These are phyloP conservation scores for Phymatocera aterrima DNA, from an alignment of 2,888 invertebrate species.

Conservation along the genomic window DNA sequence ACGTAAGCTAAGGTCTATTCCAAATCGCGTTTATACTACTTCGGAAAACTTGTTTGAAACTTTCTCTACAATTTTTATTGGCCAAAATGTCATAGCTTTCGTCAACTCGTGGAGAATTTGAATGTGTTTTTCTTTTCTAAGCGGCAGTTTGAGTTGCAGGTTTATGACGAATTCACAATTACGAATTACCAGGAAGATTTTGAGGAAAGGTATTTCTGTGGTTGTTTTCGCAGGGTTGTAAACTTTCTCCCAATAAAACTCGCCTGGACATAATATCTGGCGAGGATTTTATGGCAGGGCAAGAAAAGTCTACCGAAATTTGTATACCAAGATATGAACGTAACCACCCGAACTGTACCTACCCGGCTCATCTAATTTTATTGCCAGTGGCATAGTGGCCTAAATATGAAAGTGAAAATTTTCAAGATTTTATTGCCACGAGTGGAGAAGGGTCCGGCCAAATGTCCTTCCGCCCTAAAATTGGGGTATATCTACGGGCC, in stretches of 20 bases:
- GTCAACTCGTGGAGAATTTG: neutral
- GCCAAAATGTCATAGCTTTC: neutral
- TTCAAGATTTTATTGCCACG: conserved; percentile 5
- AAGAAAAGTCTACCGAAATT: neutral
- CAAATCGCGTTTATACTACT: neutral
- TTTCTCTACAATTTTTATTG: neutral
- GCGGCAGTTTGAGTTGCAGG: neutral
- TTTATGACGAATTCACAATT: neutral
- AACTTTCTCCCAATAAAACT: conserved; percentile 31
- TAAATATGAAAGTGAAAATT: neutral
- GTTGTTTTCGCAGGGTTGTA: neutral
- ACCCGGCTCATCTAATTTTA: neutral
- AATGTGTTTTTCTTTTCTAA: neutral
- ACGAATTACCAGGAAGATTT: neutral
- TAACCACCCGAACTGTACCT: neutral
- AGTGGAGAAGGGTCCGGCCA: neutral
- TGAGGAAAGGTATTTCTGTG: neutral
- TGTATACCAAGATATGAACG: neutral
- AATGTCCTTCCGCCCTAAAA: neutral
- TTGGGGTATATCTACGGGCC: neutral
- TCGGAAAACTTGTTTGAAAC: neutral
- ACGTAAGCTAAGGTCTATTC: neutral
- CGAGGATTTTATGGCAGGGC: neutral
- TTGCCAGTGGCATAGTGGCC: neutral
- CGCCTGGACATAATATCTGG: neutral